phyloP scores from a whole-genome alignment of 2,113 vertebrate species.

The Ifrita kowaldi region DNA sequence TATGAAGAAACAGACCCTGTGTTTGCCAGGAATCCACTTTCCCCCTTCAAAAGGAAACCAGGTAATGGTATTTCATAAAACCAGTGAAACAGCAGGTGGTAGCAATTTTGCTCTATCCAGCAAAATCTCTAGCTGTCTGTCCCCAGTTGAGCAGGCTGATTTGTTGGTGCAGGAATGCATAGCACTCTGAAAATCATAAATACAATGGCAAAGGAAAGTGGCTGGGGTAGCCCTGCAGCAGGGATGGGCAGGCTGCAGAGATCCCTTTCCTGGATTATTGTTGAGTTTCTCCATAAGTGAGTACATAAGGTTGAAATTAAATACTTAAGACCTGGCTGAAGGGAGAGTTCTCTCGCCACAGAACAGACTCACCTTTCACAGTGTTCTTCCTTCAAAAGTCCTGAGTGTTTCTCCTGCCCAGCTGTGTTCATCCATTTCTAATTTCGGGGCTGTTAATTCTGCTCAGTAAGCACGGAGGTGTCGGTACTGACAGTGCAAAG shows the following conservation, averaged over 20 bases:
- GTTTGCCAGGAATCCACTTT: slow-evolving; percentile 40
- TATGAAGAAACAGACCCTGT: slow-evolving; percentile 53
- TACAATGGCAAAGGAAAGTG: background rate
- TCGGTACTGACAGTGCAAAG: background rate
- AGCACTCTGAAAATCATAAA: background rate
- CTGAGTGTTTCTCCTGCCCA: background rate
- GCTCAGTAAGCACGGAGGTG: background rate
- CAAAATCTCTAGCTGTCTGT: background rate
- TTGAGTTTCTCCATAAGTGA: background rate
- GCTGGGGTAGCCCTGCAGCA: background rate
- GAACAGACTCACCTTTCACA: background rate
- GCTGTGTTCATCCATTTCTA: background rate
- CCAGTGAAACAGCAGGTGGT: background rate
- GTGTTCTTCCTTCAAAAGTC: background rate
- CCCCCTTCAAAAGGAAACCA: slow-evolving; percentile 72
- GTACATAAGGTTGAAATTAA: background rate
- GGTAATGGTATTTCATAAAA: slow-evolving; percentile 28
- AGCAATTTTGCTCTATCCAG: background rate
- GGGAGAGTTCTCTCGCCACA: background rate
- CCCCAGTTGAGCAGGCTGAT: background rate
- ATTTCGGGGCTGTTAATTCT: background rate
- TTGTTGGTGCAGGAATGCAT: background rate
- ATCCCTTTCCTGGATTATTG: background rate
- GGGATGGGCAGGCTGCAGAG: background rate
- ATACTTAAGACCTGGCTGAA: background rate